Base-by-base conservation (phyloP, 2,888 invertebrate genomes). In the Augochlorella aurata region DNA sequence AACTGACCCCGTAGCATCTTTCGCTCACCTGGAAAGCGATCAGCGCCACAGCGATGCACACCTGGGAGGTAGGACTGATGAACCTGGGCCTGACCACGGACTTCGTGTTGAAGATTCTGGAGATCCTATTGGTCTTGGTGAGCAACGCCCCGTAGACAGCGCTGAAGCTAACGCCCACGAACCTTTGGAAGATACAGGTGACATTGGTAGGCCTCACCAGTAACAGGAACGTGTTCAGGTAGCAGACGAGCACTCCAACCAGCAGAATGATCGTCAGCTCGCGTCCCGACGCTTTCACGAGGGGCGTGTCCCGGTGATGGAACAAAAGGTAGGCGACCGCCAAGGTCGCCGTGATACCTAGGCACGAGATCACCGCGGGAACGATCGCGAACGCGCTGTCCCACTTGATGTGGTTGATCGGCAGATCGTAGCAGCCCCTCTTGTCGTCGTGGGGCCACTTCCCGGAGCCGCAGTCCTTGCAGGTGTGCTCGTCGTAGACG, bases 151-250 rank as follows among this genome's bases (percentile, higher is more conserved):
- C 95, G 91, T 96, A 96, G 71, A 96, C 95, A 70, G 96, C 94
- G 78, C 95, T 95, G 86, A 96, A 95, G 44, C 96, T 96, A 50
- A 96, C 95, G 1, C 96, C 96, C 12, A 96, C 95, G 85, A 96
- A 95, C 75, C 96, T 94, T 82, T 96, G 95, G 10, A 96, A 92
- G 83, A 95, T 95, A 91, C 96, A 96, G 47, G 95, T 94, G 74
- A 94, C 90, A 0, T 94, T 93, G 1, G 95, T 94, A 0, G 96
- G 96, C 74, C 94, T 94, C 5, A 95, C 94, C 63, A 96, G 93
- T 44, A 96, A 92, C 9, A 95, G 93, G 89, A 96, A 96, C 7
- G 96, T 96, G 93, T 95, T 96, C 58, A 95, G 91, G 90, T 96
- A 96, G 90, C 96, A 96, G 58, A 95, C 92, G 45, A 95, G 93